phyloP scores from a whole-genome alignment of 53 echinoderm and acorn worm species.

The Astropecten irregularis region DNA sequence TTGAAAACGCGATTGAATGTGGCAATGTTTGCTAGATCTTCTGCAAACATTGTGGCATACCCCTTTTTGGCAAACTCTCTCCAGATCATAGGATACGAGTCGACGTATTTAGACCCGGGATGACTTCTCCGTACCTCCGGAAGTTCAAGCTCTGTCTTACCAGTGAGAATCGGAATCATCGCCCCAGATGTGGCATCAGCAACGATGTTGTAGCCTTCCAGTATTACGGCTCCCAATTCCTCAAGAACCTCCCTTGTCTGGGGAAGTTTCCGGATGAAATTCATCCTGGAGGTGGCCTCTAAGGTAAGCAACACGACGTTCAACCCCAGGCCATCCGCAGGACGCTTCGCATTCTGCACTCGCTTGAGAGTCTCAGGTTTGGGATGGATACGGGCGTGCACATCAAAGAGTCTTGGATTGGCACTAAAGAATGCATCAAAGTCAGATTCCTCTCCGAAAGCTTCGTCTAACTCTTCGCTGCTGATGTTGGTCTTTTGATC shows the following conservation, averaged over 20 bases:
- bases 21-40: conserved; percentile 43
- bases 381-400: conserved; percentile 61
- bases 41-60: conserved; percentile 68
- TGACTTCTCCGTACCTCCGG: conserved; percentile 47
- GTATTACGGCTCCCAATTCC: conserved; percentile 3
- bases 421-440: not conserved
- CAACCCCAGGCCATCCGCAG: conserved; percentile 33
- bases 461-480: not conserved
- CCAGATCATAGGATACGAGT: conserved; percentile 62
- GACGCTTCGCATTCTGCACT: not conserved
- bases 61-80: conserved; percentile 43
- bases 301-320: conserved; percentile 64
- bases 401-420: conserved; percentile 17
- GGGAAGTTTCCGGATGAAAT: conserved; percentile 61
- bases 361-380: conserved; percentile 17
- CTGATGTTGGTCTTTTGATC: not conserved
- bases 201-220: conserved; percentile 66
- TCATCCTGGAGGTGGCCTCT: conserved; percentile 62
- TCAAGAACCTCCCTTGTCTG: conserved; percentile 25
- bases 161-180: conserved; percentile 60
- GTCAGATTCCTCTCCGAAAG: not conserved
- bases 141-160: conserved; percentile 46
- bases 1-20: conserved; percentile 61
- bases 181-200: conserved; percentile 65
- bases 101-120: conserved; percentile 15